Evolutionary conservation across 1,140 invertebrate genomes (phyloP).

Genomic region (Panulirus ornatus): DNA sequence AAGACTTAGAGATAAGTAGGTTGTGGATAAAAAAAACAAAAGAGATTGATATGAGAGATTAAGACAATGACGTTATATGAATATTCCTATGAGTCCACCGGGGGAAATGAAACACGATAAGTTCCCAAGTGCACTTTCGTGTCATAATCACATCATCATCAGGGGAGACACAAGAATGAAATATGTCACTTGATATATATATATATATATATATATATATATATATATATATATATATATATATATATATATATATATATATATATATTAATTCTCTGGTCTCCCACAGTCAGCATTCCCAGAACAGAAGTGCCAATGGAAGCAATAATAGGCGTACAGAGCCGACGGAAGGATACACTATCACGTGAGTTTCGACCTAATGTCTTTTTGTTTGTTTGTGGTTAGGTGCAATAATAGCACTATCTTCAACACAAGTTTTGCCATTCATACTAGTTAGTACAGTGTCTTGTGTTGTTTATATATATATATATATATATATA

Average conservation of each 20-base stretch:
- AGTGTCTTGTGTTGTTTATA: neutral
- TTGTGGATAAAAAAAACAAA: neutral
- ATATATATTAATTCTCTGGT: neutral
- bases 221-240: too few relatives aligned
- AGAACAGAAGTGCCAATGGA: constrained; percentile 99
- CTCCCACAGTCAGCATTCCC: constrained; percentile 93
- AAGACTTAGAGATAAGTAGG: neutral
- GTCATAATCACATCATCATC: too few relatives aligned
- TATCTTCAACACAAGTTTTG: neutral
- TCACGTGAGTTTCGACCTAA: constrained; percentile 84
- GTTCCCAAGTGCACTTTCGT: too few relatives aligned
- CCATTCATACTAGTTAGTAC: neutral
- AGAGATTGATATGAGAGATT: neutral
- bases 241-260: too few relatives aligned
- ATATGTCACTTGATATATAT: too few relatives aligned
- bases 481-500: too few relatives aligned
- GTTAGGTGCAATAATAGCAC: neutral
- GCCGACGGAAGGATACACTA: constrained; percentile 86
- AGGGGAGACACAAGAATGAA: too few relatives aligned
- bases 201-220: too few relatives aligned
- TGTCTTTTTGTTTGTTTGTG: neutral
- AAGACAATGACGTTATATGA: too few relatives aligned
- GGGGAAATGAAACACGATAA: too few relatives aligned
- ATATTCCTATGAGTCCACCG: too few relatives aligned
- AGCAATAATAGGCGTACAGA: constrained; percentile 94